Percentiles rank a stretch among this genome's conserved stretches.
These are phyloP conservation scores for Camelus dromedarius DNA, from an alignment of 2,113 vertebrate genomes.

Conservation along the genomic window DNA sequence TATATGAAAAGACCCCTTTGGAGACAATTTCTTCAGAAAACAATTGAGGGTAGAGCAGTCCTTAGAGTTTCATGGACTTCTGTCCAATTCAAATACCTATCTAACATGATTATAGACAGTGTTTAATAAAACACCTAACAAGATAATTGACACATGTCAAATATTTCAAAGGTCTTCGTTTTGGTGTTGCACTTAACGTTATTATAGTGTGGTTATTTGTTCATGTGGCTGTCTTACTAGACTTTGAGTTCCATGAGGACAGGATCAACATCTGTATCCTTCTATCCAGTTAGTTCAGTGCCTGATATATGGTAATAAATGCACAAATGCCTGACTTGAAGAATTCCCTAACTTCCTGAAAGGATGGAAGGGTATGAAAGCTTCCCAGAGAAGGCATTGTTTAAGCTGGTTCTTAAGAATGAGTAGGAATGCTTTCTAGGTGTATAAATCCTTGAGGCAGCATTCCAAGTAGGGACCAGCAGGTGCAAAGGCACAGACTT, in stretches of 20 bases:
- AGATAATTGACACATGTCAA: not conserved
- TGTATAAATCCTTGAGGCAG: constrained; percentile 13
- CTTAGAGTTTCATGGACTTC: not conserved
- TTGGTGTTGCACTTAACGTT: not conserved
- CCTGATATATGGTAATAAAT: not conserved
- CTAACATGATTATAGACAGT: not conserved
- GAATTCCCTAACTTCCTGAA: constrained; percentile 13
- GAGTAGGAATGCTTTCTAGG: not conserved
- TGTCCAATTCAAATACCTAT: constrained; percentile 2
- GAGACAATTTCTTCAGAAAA: constrained; percentile 39
- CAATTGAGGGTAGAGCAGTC: not conserved
- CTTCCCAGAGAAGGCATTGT: constrained; percentile 10
- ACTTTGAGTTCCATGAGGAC: not conserved
- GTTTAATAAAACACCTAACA: constrained; percentile 41
- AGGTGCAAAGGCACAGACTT: not conserved
- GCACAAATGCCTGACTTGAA: not conserved
- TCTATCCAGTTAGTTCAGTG: not conserved
- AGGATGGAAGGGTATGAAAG: not conserved
- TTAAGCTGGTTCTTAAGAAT: constrained; percentile 22
- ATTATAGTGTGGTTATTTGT: not conserved
- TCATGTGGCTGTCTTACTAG: not conserved
- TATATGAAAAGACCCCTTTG: constrained; percentile 21
- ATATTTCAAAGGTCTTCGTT: not conserved
- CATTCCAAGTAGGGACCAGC: not conserved
- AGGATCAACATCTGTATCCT: not conserved